phyloP scores from a whole-genome alignment of 2,113 vertebrate species.

The Gallinago paraguaiae region DNA sequence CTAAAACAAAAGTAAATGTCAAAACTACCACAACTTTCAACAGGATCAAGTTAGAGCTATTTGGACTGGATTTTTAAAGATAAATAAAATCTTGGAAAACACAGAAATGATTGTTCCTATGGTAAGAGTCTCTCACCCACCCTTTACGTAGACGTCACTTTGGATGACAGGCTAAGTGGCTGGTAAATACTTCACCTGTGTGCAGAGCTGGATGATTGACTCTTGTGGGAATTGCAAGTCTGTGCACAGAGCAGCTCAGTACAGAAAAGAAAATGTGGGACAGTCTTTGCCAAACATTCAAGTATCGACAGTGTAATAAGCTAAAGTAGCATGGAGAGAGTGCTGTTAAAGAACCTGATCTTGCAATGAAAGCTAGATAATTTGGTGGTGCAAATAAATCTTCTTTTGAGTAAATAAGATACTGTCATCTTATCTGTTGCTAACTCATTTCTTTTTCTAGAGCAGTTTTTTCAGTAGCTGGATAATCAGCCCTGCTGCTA shows the following conservation, averaged over 20 bases:
- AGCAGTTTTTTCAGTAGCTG: background rate
- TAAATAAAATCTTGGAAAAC: background rate
- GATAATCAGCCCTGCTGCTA: background rate
- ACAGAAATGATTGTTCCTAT: background rate
- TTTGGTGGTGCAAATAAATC: background rate
- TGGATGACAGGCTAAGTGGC: background rate
- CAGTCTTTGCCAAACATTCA: background rate
- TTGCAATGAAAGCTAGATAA: background rate
- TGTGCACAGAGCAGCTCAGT: background rate
- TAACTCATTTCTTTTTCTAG: background rate
- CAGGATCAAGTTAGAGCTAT: background rate
- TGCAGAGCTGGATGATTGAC: background rate
- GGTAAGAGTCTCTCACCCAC: background rate
- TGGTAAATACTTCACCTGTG: background rate
- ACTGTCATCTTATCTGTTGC: background rate
- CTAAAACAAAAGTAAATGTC: background rate
- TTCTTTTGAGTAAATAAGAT: background rate
- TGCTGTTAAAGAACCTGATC: background rate
- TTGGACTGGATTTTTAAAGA: background rate
- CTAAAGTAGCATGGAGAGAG: background rate
- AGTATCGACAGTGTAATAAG: background rate
- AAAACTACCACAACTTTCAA: background rate
- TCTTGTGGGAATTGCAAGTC: background rate
- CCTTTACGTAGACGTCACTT: background rate
- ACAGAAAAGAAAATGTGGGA: background rate